Base-by-base conservation (phyloP, 2,888 invertebrate species). In the Ornithoptera priamus region DNA sequence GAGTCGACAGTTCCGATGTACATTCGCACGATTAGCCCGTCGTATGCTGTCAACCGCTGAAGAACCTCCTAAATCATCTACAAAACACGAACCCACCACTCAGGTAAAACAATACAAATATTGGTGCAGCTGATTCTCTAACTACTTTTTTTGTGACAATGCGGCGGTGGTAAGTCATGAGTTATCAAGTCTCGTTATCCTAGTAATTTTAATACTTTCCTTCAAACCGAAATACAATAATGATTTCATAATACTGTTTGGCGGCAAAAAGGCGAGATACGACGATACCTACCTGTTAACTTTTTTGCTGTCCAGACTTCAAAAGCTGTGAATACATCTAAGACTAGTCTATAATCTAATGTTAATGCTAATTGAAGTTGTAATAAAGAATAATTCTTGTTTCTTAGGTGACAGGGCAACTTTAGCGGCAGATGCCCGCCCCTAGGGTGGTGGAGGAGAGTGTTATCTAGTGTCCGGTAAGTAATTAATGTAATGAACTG, bases 1-100 rank as follows among this genome's bases (percentile, higher is more conserved):
- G 98, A 97, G 97, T 74, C 93, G 96, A 30, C 98, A 98, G 90
- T 98, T 98, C 87, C 94, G 98, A 5, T 94, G 94, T 74, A 96
- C 96, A 0, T 97, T 97, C 84, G 94, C 95, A 30, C 92, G 95
- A 72, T 93, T 97, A 42, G 97, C 97, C 81, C 93, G 94, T 0
- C 77, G 90, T 4, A 78, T 90, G 81, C 76, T 92, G 24, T 90
- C 88, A 4, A 83, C 88, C 0, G 70, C 88, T 0, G 90, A 87
- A 46, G 90, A 91, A 62, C 90, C 92, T 0, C 85, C 85, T 53
- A 92, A 92, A 75, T 85, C 87, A 59, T 76, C 84, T 18, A 85
- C 84, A 71, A 92, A 92, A 75, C 81, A 88, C 73, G 92, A 92
- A 80, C 88, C 92, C 24, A 92, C 92, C 50, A 91, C 90, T 77